These are phyloP conservation scores for Folsomia candida DNA, from an alignment of 2,888 invertebrate genomes.

Conservation along the genomic window DNA sequence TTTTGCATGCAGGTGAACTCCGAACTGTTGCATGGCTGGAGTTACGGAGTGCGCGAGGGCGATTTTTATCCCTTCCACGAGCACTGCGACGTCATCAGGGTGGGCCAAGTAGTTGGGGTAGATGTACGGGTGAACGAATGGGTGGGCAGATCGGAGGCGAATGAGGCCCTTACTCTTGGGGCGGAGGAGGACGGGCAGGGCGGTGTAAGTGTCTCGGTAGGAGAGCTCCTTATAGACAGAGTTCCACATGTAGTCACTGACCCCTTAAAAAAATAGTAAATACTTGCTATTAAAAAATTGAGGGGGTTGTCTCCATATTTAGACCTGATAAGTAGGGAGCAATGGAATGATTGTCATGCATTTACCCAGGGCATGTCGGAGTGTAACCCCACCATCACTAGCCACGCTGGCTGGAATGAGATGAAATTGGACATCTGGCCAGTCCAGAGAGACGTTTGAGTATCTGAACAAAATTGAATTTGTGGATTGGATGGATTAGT, in stretches of 20 bases:
- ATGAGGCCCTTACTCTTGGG: conserved; percentile 32
- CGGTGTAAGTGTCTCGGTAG: conserved; percentile 38
- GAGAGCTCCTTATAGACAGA: conserved; percentile 43
- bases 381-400: conserved; percentile 78
- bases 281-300: not conserved
- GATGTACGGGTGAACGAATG: conserved; percentile 35
- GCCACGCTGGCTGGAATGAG: conserved; percentile 83
- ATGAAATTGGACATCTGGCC: conserved; percentile 86
- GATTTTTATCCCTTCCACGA: conserved; percentile 83
- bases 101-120: conserved; percentile 57
- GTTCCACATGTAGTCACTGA: conserved; percentile 34
- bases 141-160: conserved; percentile 31
- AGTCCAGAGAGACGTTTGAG: conserved; percentile 71
- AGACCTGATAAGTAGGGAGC: too few species aligned
- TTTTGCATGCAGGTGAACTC: conserved; percentile 67
- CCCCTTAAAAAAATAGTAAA: conserved; percentile 15
- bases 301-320: not conserved
- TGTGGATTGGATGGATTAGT: not conserved
- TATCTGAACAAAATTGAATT: conserved; percentile 43
- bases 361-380: conserved; percentile 75
- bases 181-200: conserved; percentile 38
- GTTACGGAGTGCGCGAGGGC: conserved; percentile 77
- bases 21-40: conserved; percentile 70
- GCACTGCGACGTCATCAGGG: conserved; percentile 67
- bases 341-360: too few species aligned